phyloP scores from a whole-genome alignment of 2,888 invertebrate genomes.

The Prosopocoilus inquinatus region DNA sequence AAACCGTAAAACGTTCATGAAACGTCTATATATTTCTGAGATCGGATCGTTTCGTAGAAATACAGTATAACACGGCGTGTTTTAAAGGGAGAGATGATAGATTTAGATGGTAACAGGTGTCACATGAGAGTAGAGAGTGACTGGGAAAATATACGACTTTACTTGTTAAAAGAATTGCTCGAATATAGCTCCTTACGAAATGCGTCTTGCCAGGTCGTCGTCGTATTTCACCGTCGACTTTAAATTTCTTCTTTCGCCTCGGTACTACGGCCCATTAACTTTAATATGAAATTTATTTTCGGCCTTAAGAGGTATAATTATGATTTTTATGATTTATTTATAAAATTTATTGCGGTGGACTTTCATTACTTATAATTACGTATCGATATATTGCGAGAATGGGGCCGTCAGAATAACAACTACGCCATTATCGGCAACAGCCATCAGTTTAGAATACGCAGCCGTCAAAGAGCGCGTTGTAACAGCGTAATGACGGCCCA shows the following conservation, averaged over 20 bases:
- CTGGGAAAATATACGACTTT: slow-evolving; percentile 9
- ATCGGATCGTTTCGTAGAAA: slow-evolving; percentile 28
- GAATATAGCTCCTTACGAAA: too few relatives aligned
- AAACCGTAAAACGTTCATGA: slow-evolving; percentile 38
- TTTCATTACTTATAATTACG: too few relatives aligned
- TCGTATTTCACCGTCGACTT: too few relatives aligned
- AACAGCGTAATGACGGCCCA: slow-evolving; percentile 46
- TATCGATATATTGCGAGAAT: slow-evolving; percentile 29
- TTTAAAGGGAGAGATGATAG: slow-evolving; percentile 33
- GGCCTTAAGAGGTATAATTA: too few relatives aligned
- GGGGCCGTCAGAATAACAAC: slow-evolving; percentile 40
- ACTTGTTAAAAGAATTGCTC: too few relatives aligned
- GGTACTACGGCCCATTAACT: too few relatives aligned
- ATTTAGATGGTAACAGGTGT: slow-evolving; percentile 39
- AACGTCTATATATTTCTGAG: slow-evolving; percentile 22
- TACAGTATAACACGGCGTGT: slow-evolving; percentile 23
- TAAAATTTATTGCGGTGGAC: too few relatives aligned
- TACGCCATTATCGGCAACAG: slow-evolving; percentile 43
- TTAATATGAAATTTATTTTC: too few relatives aligned
- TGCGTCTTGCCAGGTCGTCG: too few relatives aligned
- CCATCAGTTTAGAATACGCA: slow-evolving; percentile 39
- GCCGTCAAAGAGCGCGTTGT: slow-evolving; percentile 45
- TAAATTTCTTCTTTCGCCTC: too few relatives aligned
- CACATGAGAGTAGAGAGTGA: slow-evolving; percentile 20
- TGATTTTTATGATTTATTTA: too few relatives aligned